Conservation (phyloP, 2,888 invertebrate genomes). For the Alviniconcha strummeri region DNA sequence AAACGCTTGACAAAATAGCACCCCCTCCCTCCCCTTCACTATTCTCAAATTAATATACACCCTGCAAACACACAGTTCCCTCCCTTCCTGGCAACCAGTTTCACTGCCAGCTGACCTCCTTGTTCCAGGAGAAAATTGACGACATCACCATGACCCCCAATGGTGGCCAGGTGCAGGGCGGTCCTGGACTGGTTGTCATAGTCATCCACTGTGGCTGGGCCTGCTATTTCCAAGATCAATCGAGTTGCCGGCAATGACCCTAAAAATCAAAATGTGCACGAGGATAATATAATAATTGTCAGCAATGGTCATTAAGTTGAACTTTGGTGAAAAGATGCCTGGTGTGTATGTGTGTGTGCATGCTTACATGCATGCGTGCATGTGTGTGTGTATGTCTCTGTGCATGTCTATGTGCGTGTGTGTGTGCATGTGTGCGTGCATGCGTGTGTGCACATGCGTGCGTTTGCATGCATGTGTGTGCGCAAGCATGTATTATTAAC, state of each 20-base stretch:
- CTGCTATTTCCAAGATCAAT: conserved; percentile 69
- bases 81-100: no score
- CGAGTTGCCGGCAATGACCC: conserved; percentile 69
- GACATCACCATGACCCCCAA: conserved; percentile 73
- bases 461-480: background rate
- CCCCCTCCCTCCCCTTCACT: no score
- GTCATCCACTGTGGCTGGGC: conserved; percentile 59
- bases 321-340: no score
- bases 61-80: no score
- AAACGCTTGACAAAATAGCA: no score
- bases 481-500: background rate
- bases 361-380: no score
- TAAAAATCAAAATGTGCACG: conserved; percentile 41
- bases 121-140: conserved; percentile 71
- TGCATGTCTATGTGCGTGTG: background rate
- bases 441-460: background rate
- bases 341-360: no score
- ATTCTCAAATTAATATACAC: no score
- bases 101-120: conserved; percentile 57
- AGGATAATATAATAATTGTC: no score
- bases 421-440: background rate
- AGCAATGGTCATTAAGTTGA: no score
- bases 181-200: conserved; percentile 67
- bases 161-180: conserved; percentile 70
- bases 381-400: background rate